These are phyloP conservation scores for Aldabrachelys gigantea DNA, from an alignment of 2,113 vertebrate species.

Conservation along the genomic window DNA sequence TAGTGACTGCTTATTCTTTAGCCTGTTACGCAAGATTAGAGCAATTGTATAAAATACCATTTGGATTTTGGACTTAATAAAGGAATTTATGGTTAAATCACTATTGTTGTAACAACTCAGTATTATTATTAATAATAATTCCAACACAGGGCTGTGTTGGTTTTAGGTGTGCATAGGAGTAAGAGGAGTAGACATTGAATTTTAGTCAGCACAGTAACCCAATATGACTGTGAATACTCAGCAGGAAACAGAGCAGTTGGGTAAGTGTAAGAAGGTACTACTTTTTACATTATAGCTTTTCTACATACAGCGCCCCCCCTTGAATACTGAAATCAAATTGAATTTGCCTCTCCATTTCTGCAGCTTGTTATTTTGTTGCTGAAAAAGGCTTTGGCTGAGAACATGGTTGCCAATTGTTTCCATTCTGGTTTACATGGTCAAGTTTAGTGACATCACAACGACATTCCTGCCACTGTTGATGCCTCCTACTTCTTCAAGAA, in stretches of 20 bases:
- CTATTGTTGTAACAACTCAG: background rate
- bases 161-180: background rate
- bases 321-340: accelerated
- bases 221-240: background rate
- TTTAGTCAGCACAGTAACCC: background rate
- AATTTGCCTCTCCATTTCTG: background rate
- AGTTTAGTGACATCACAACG: background rate
- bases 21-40: background rate
- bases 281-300: background rate
- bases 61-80: background rate
- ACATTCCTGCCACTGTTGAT: accelerated
- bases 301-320: background rate
- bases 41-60: background rate
- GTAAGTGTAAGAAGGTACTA: background rate
- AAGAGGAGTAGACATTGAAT: background rate
- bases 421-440: background rate
- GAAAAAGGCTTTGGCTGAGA: background rate
- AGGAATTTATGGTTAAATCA: background rate
- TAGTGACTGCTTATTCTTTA: background rate
- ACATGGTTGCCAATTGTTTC: background rate
- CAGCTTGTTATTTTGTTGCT: background rate
- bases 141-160: background rate
- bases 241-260: background rate
- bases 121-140: background rate
- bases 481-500: background rate